phyloP scores from a whole-genome alignment of 2,888 invertebrate species.

The Lepeophtheirus nordmannii region DNA sequence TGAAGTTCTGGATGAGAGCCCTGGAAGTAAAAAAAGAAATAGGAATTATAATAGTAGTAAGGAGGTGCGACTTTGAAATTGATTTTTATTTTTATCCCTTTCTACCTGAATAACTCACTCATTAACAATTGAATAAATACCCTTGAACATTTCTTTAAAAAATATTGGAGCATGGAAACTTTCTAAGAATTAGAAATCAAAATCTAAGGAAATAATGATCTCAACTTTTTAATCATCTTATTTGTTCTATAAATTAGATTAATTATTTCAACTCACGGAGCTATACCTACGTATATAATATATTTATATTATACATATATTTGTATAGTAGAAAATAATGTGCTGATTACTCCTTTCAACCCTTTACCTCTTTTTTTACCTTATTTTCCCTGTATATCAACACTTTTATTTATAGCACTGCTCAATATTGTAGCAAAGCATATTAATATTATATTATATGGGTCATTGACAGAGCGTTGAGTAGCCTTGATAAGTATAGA shows the following conservation, averaged over 20 bases:
- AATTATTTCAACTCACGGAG: background rate
- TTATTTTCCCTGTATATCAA: no score
- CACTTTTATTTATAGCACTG: no score
- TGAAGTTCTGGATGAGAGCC: constrained; percentile 12
- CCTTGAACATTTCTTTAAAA: no score
- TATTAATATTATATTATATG: no score
- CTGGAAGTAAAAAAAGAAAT: constrained; percentile 7
- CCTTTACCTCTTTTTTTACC: background rate
- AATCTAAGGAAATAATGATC: constrained; percentile 1
- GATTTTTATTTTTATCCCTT: background rate
- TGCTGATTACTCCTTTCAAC: background rate
- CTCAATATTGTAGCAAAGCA: no score
- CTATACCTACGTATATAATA: background rate
- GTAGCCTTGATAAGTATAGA: no score
- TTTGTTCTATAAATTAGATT: background rate
- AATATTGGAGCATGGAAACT: no score
- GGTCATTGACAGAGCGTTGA: no score
- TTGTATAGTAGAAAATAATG: background rate
- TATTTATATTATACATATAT: constrained; percentile 3
- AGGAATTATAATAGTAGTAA: background rate
- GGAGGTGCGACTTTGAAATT: background rate
- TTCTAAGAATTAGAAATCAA: background rate
- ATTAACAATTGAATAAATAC: background rate
- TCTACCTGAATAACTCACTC: background rate
- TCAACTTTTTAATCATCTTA: background rate